Evolutionary conservation across 2,888 invertebrate species (phyloP), one percentile per base, ranked within the genome.

Genomic region (Apeira syringaria): DNA sequence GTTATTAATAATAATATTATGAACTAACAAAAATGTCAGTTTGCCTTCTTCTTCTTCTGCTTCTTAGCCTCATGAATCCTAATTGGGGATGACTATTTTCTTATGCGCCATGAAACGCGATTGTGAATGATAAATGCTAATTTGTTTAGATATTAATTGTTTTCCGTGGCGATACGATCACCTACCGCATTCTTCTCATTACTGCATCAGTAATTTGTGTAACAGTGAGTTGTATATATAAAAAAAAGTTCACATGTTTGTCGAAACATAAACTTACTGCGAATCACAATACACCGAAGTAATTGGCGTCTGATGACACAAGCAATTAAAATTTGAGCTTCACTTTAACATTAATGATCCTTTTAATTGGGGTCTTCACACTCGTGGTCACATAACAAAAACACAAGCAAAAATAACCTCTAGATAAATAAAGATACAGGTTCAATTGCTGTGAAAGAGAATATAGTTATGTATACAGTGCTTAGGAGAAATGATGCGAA

Each of bases 341-440:
- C 59, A 52, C 51, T 55, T 51, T 53, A 62, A 60, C 58, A 59
- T 64, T 72, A 70, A 71, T 69, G 70, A 69, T 64, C 66, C 67
- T 62, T 68, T 69, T 80, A 80, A 78, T 80, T 77, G 74, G 62
- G 66, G 67, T 61, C 59, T 64, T 56, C 48, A 45, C 50, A 53
- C 60, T 57, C 53, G 61, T 58, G 60, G 62, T 63, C 54, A 64
- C 68, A 66, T 53, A 59, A 41, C 50, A 52, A 55, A 40, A 48
- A 51, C 53, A 52, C 52, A 56, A 39, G 47, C 51, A 43, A 68
- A 63, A 60, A 48, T 57, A 47, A 30, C 38, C 57, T 49, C 55
- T 64, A 62, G 48, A 24, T 1, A 5, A 18, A 8, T 51, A 26
- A 12, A 30, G 50, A 57, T 45, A 52, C 40, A n/a, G 37, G 39